These are phyloP conservation scores for Hipposideros armiger DNA, from an alignment of 2,113 vertebrate genomes.

Conservation along the genomic window DNA sequence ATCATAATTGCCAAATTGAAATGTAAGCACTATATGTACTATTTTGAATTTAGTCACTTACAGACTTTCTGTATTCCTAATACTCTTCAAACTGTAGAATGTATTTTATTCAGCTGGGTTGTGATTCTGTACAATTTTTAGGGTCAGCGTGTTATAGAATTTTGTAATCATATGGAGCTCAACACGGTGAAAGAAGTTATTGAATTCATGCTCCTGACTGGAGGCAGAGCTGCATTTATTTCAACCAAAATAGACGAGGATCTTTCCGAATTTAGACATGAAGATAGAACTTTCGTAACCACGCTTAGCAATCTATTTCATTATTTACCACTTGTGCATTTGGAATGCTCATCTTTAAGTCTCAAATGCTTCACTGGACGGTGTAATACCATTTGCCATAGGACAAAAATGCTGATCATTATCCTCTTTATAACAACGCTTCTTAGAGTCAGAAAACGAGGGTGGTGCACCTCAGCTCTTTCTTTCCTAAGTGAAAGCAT, in stretches of 20 bases:
- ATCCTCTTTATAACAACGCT: conserved; percentile 54
- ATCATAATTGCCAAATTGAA: not conserved
- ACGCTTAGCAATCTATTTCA: conserved; percentile 62
- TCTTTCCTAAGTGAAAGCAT: conserved; percentile 47
- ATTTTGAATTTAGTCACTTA: conserved; percentile 62
- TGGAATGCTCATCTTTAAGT: conserved; percentile 62
- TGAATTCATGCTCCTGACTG: conserved; percentile 60
- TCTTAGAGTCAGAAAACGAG: conserved; percentile 42
- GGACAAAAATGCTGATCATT: conserved; percentile 45
- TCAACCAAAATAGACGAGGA: conserved; percentile 60
- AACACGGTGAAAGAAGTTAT: conserved; percentile 51
- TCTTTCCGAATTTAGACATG: conserved; percentile 49
- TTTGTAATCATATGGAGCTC: conserved; percentile 50
- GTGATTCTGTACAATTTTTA: conserved; percentile 37
- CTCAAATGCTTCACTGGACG: conserved; percentile 48
- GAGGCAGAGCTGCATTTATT: conserved; percentile 51
- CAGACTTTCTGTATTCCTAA: conserved; percentile 47
- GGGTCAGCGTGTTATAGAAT: conserved; percentile 43
- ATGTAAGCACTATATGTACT: not conserved
- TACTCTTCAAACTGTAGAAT: conserved; percentile 39
- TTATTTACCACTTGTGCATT: conserved; percentile 72
- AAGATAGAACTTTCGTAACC: conserved; percentile 64
- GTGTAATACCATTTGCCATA: conserved; percentile 58
- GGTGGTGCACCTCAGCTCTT: conserved; percentile 17
- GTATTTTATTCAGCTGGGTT: conserved; percentile 54